A percentile compares a stretch with the other conserved stretches of the same genome.
phyloP scores from a whole-genome alignment of 2,113 vertebrate genomes.

The Chaetura pelagica region DNA sequence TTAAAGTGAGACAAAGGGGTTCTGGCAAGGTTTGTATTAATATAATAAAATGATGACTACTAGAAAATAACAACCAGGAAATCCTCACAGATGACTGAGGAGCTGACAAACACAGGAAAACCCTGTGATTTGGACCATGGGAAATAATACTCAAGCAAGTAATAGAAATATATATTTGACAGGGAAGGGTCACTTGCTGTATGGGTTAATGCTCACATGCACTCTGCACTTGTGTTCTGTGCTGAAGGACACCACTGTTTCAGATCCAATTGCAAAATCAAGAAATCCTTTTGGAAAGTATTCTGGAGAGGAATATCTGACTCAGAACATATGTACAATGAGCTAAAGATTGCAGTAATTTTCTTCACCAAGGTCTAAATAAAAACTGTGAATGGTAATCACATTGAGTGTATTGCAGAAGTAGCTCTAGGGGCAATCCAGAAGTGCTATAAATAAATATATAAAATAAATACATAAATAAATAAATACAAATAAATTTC shows the following conservation, averaged over 20 bases:
- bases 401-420: neutral
- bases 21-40: neutral
- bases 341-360: neutral
- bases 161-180: neutral
- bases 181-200: neutral
- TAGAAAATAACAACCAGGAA: constrained; percentile 14
- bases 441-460: no score
- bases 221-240: neutral
- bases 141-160: neutral
- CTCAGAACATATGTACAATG: neutral
- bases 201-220: neutral
- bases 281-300: neutral
- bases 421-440: neutral
- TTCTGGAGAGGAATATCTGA: neutral
- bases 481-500: constrained; percentile 7
- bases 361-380: neutral
- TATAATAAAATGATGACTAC: neutral
- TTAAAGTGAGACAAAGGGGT: neutral
- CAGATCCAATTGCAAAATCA: no score
- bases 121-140: neutral
- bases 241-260: neutral
- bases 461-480: no score
- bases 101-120: neutral
- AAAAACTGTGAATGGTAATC: neutral
- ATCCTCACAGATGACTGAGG: neutral